Percentiles rank a stretch among this genome's conserved stretches.
phyloP scores from a whole-genome alignment of 2,113 vertebrate species.

The Ceyx melanurus region DNA sequence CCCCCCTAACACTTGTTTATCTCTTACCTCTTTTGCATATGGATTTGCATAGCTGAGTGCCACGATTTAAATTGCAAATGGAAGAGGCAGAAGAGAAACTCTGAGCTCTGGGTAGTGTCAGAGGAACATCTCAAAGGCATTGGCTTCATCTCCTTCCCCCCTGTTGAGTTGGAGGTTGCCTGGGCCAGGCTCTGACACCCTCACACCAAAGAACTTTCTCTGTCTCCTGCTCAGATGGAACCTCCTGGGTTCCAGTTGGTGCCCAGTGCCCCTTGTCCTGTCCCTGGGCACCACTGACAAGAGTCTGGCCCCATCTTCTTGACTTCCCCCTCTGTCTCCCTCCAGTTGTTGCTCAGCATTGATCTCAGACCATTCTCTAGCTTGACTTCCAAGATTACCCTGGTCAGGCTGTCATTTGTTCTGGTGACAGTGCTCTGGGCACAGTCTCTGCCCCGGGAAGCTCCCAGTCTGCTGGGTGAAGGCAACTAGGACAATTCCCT shows the following conservation, averaged over 20 bases:
- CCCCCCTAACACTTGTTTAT: neutral
- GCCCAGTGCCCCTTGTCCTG: neutral
- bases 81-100: neutral
- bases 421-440: neutral
- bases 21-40: neutral
- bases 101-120: neutral
- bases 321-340: no score
- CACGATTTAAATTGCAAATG: constrained; percentile 36
- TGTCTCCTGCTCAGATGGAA: neutral
- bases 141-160: neutral
- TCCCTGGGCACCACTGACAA: neutral
- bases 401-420: neutral
- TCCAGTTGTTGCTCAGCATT: no score
- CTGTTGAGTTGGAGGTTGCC: neutral
- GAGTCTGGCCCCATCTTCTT: no score
- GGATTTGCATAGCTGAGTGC: neutral
- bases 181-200: neutral
- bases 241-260: neutral
- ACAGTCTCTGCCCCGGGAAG: neutral
- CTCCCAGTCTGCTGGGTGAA: neutral
- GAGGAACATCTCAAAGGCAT: neutral
- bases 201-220: neutral
- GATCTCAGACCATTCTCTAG: no score
- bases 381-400: no score
- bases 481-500: neutral